Conservation (phyloP, 1,140 invertebrate species). For the Plodia interpunctella region DNA sequence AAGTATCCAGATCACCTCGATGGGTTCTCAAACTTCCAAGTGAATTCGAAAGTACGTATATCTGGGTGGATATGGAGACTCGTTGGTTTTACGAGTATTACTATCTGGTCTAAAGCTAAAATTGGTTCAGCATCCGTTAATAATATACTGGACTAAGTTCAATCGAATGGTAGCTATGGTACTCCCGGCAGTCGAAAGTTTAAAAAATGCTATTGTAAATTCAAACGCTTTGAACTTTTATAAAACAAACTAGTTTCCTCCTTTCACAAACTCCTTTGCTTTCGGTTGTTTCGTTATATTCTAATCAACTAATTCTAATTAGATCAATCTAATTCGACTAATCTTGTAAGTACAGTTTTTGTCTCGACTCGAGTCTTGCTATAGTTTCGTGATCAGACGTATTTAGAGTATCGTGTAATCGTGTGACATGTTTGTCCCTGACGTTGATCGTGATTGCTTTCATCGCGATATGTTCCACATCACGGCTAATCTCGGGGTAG, state of each 20-base stretch:
- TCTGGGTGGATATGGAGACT: no score
- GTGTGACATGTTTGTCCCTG: slow-evolving; percentile 30
- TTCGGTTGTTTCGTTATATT: not conserved
- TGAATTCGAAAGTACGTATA: no score
- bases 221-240: not conserved
- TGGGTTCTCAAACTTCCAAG: no score
- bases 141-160: no score
- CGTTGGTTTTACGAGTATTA: no score
- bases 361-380: not conserved
- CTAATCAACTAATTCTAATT: not conserved
- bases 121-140: no score
- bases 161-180: no score
- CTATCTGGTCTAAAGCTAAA: no score
- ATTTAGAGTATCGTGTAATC: slow-evolving; percentile 13
- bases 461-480: slow-evolving; percentile 42
- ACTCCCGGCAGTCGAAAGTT: no score
- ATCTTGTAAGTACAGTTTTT: slow-evolving; percentile 1
- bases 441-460: slow-evolving; percentile 43
- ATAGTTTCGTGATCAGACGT: slow-evolving; percentile 7
- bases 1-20: no score
- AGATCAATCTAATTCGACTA: slow-evolving; percentile 12
- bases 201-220: no score
- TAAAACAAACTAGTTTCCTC: slow-evolving; percentile 4
- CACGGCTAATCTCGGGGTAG: slow-evolving; percentile 18
- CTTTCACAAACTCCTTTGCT: not conserved